Percentiles rank a stretch among this genome's conserved stretches.
Conservation (phyloP, 2,888 invertebrate species). For the Drosophila lutescens region DNA sequence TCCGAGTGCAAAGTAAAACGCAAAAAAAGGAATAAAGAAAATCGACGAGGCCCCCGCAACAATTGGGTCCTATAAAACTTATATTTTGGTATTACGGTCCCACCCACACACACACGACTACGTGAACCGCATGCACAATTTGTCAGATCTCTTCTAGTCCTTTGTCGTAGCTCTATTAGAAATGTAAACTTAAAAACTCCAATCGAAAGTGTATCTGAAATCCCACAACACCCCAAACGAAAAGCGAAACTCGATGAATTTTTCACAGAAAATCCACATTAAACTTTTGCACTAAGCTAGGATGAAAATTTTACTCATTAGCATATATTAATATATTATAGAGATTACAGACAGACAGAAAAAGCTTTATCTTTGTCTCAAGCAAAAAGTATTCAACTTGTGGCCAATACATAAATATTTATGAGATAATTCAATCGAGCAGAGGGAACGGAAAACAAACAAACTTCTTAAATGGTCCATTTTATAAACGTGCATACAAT, state of each 20-base stretch:
- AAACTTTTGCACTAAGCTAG: constrained; percentile 29
- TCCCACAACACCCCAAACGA: constrained; percentile 44
- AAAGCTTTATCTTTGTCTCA: constrained; percentile 74
- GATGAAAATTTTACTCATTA: constrained; percentile 44
- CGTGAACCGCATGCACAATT: constrained; percentile 74
- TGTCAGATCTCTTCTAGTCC: constrained; percentile 75
- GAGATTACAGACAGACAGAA: constrained; percentile 46
- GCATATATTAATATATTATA: constrained; percentile 32
- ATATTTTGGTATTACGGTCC: constrained; percentile 43
- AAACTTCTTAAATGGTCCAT: constrained; percentile 74
- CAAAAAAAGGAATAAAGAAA: constrained; percentile 4
- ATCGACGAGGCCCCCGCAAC: constrained; percentile 18
- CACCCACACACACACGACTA: constrained; percentile 42
- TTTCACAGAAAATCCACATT: constrained; percentile 37
- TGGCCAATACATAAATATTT: constrained; percentile 55
- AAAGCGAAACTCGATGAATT: constrained; percentile 59
- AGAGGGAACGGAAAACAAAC: constrained; percentile 9
- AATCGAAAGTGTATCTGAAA: constrained; percentile 52
- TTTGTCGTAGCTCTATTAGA: constrained; percentile 70
- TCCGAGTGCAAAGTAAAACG: not conserved
- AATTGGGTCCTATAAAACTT: constrained; percentile 52
- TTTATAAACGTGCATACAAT: constrained; percentile 68
- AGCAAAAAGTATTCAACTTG: constrained; percentile 45
- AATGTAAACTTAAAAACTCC: constrained; percentile 31
- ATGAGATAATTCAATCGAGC: constrained; percentile 44